A percentile compares a stretch with the other conserved stretches of the same genome.
phyloP scores from a whole-genome alignment of 1,140 invertebrate genomes.

The Cyclina sinensis region DNA sequence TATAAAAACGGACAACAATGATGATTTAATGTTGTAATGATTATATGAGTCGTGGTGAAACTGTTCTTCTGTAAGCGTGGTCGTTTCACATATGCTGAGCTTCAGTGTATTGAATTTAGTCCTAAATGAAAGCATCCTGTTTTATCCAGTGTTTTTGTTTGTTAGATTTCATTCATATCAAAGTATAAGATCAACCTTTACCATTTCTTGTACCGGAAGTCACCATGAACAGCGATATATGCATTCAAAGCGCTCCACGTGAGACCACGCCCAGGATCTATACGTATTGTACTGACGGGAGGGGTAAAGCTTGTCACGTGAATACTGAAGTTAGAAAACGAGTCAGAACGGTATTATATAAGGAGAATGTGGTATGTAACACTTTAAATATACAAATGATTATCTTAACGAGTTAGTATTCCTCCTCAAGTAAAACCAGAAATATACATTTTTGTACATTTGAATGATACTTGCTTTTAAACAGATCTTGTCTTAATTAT shows the following conservation, averaged over 20 bases:
- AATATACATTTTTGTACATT: too few species aligned
- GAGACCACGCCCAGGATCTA: conserved; percentile 38
- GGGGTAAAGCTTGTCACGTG: conserved; percentile 43
- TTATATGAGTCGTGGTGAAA: too few species aligned
- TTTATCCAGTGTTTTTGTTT: not conserved
- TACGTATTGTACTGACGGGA: conserved; percentile 17
- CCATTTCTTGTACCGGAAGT: conserved; percentile 58
- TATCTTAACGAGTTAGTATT: too few species aligned
- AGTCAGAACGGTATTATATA: too few species aligned
- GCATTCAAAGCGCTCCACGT: conserved; percentile 40
- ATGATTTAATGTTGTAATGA: not conserved
- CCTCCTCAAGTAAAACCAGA: too few species aligned
- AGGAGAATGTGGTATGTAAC: too few species aligned
- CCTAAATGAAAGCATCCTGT: not conserved
- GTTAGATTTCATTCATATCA: not conserved
- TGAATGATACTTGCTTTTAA: too few species aligned
- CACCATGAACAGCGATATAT: conserved; percentile 9
- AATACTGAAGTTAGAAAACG: not conserved
- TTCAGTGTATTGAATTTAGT: too few species aligned
- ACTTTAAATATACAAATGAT: too few species aligned
- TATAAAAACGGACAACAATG: not conserved
- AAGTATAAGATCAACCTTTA: not conserved
- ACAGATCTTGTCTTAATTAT: too few species aligned
- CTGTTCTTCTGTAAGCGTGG: too few species aligned
- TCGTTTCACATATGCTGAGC: too few species aligned